phyloP scores from a whole-genome alignment of 2,888 invertebrate genomes.

The Ormyrus labotus region DNA sequence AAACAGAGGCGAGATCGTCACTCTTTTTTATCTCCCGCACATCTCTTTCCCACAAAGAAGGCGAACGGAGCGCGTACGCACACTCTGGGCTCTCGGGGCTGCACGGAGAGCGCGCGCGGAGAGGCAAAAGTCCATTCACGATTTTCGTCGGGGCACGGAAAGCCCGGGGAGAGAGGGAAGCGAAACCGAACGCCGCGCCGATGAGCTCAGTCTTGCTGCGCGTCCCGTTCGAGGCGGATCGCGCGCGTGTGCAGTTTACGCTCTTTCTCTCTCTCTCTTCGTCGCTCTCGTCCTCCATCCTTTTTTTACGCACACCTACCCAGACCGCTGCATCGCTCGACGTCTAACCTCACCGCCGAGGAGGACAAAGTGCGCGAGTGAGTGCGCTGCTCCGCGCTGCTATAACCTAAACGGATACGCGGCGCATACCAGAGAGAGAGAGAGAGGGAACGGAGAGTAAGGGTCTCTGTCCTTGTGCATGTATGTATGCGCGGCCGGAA shows the following conservation, averaged over 20 bases:
- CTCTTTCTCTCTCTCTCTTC: not conserved
- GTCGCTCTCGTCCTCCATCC: not conserved
- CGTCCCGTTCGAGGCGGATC: slow-evolving; percentile 42
- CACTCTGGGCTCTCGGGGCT: too few relatives aligned
- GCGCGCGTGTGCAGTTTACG: not conserved
- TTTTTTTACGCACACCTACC: not conserved
- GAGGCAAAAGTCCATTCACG: slow-evolving; percentile 52
- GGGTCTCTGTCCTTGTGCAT: not conserved
- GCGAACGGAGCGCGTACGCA: not conserved
- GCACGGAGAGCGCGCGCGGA: not conserved
- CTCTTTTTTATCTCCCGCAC: not conserved
- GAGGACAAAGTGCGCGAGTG: not conserved
- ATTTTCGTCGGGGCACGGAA: slow-evolving; percentile 39
- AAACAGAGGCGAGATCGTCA: not conserved
- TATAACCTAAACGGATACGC: not conserved
- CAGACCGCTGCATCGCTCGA: not conserved
- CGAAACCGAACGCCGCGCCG: not conserved
- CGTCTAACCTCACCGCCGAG: not conserved
- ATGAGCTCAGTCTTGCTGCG: slow-evolving; percentile 38
- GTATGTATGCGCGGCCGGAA: too few relatives aligned
- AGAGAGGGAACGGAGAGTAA: slow-evolving; percentile 14
- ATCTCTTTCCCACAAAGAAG: slow-evolving; percentile 34
- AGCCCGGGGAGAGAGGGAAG: slow-evolving; percentile 1
- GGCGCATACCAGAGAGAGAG: not conserved
- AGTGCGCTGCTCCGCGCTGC: not conserved